Evolutionary conservation across 2,113 vertebrate species (phyloP).

Genomic region (Raja brachyura): DNA sequence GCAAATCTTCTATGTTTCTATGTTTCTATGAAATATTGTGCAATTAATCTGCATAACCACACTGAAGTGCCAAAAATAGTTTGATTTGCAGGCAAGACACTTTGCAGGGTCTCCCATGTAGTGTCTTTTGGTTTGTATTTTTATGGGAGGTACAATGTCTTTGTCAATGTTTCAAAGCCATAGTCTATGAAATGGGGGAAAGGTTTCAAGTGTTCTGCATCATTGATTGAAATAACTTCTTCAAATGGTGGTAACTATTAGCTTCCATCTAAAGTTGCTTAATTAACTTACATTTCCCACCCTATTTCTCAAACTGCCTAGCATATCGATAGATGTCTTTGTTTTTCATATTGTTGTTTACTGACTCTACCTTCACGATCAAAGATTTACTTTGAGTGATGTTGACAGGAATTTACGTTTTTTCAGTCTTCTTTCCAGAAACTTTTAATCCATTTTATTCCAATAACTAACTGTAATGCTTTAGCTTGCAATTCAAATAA

Average conservation of each 20-base stretch:
- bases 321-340: neutral
- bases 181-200: neutral
- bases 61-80: too few species aligned
- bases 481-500: conserved; percentile 70
- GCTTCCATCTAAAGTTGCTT: neutral
- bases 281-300: neutral
- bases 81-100: too few species aligned
- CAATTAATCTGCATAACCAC: too few species aligned
- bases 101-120: too few species aligned
- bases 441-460: conserved; percentile 72
- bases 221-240: neutral
- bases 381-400: conserved; percentile 47
- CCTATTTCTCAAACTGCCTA: neutral
- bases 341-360: neutral
- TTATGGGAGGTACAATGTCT: too few species aligned
- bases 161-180: neutral
- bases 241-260: neutral
- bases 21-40: too few species aligned
- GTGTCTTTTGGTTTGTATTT: too few species aligned
- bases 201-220: neutral
- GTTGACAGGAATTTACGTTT: conserved; percentile 47
- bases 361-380: too few species aligned
- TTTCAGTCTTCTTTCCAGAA: conserved; percentile 49
- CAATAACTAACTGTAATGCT: conserved; percentile 72
- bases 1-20: too few species aligned